These are phyloP conservation scores for Hippocampus mohnikei DNA, from an alignment of 2,113 vertebrate species.

Conservation along the genomic window DNA sequence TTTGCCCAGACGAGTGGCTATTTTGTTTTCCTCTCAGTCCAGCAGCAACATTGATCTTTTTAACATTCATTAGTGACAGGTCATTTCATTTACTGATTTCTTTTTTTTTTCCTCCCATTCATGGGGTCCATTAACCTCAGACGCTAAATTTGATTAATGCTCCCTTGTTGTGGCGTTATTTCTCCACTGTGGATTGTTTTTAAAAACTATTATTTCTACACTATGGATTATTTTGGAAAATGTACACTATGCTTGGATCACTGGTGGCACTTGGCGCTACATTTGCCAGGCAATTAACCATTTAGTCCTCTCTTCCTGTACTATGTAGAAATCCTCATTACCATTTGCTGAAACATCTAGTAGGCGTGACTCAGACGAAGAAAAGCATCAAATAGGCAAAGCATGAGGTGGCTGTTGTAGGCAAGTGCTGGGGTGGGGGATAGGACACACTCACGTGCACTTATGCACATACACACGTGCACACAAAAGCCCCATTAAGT, in stretches of 20 bases:
- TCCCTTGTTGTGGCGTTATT: conserved; percentile 37
- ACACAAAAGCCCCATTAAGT: conserved; percentile 34
- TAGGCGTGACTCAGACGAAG: conserved; percentile 13
- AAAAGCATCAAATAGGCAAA: conserved; percentile 3
- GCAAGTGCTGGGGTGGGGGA: background rate
- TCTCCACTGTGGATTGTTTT: conserved; percentile 24
- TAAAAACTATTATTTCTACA: conserved; percentile 26
- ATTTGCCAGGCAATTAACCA: conserved; percentile 27
- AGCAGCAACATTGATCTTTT: conserved; percentile 63
- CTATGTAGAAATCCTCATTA: conserved; percentile 2
- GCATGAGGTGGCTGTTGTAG: conserved; percentile 1
- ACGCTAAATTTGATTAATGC: conserved; percentile 59
- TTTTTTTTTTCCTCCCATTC: conserved; percentile 38
- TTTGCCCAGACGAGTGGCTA: background rate
- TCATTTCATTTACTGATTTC: conserved; percentile 73
- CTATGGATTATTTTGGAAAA: conserved; percentile 26
- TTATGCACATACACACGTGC: conserved; percentile 9
- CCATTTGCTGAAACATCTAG: background rate
- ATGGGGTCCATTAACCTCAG: conserved; percentile 57
- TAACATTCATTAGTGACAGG: conserved; percentile 68
- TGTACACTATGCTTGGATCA: conserved; percentile 8
- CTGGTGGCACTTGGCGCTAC: conserved; percentile 18
- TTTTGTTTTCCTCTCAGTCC: conserved; percentile 17
- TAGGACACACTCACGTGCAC: conserved; percentile 3
- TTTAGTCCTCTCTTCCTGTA: conserved; percentile 19